A percentile compares a stretch with the other conserved stretches of the same genome.
phyloP scores from a whole-genome alignment of 1,140 invertebrate species.

The Lutraria rhynchaena region DNA sequence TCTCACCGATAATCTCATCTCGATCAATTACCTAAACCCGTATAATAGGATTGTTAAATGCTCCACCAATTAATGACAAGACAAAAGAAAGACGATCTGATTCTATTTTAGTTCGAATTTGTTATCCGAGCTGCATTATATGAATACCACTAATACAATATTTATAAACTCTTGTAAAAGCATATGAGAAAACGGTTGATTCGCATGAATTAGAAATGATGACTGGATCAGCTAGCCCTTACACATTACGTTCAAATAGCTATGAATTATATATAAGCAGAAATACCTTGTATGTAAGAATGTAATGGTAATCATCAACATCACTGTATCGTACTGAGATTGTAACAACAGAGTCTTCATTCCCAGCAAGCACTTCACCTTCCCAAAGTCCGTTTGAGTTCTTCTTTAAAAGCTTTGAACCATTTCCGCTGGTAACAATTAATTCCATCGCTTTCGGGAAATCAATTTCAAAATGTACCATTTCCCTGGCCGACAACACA shows the following conservation, averaged over 20 bases:
- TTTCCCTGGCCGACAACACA: conserved; percentile 47
- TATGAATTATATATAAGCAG: too few species aligned
- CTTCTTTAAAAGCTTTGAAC: conserved; percentile 43
- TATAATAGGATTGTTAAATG: too few species aligned
- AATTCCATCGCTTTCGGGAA: conserved; percentile 44
- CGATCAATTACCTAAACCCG: conserved; percentile 53
- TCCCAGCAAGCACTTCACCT: conserved; percentile 51
- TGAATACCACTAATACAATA: background rate
- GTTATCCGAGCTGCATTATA: too few species aligned
- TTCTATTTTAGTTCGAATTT: too few species aligned
- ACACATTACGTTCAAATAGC: too few species aligned
- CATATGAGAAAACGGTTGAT: background rate
- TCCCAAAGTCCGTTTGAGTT: conserved; percentile 40
- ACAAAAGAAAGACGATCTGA: too few species aligned
- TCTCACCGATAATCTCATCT: conserved; percentile 51
- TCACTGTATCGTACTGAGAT: conserved; percentile 45
- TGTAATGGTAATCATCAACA: conserved; percentile 49
- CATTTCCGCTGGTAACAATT: conserved; percentile 55
- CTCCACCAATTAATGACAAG: too few species aligned
- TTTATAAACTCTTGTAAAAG: too few species aligned
- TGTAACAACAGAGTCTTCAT: conserved; percentile 57
- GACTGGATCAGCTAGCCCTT: too few species aligned
- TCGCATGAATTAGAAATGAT: too few species aligned
- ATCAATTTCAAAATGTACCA: conserved; percentile 50
- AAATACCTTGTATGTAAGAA: conserved; percentile 56